A percentile compares a stretch with the other conserved stretches of the same genome.
Evolutionary conservation across 2,888 invertebrate species (phyloP).

Genomic region (Andrena flavipes): DNA sequence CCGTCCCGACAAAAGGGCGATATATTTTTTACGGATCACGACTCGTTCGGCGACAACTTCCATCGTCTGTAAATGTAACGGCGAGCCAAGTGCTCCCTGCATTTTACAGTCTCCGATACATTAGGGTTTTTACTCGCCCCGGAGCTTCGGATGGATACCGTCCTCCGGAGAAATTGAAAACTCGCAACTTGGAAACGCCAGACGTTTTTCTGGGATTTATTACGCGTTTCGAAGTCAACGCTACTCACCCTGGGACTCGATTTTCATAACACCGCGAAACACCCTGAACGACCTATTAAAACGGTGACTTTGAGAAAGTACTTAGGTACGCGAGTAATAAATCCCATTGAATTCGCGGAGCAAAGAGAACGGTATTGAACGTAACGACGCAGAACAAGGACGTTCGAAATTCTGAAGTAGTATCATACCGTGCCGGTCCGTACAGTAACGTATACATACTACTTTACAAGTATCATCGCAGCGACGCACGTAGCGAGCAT

Average conservation of each 20-base stretch:
- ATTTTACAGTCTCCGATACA: conserved; percentile 37
- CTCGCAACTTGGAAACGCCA: conserved; percentile 29
- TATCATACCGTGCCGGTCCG: conserved; percentile 3
- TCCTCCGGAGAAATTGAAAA: conserved; percentile 34
- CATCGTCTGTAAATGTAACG: conserved; percentile 58
- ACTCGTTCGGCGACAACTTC: conserved; percentile 45
- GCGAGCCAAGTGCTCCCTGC: conserved; percentile 53
- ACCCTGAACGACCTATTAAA: conserved; percentile 11
- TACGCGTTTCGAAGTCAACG: conserved; percentile 16
- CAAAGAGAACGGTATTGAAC: conserved; percentile 12
- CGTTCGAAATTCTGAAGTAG: conserved; percentile 41
- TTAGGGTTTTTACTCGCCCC: conserved; percentile 24
- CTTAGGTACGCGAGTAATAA: conserved; percentile 5
- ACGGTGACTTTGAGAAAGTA: conserved; percentile 29
- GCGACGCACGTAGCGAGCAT: conserved; percentile 57
- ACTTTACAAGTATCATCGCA: conserved; percentile 43
- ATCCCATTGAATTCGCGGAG: conserved; percentile 29
- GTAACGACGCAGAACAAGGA: conserved; percentile 38
- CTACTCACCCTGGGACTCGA: conserved; percentile 7
- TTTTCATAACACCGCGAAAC: conserved; percentile 14
- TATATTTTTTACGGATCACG: conserved; percentile 67
- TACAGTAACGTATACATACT: conserved; percentile 26
- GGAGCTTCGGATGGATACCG: conserved; percentile 3
- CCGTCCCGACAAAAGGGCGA: conserved; percentile 65
- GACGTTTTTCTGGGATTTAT: conserved; percentile 28